These are phyloP conservation scores for Octopus bimaculoides DNA, from an alignment of 1,140 invertebrate species.

Conservation along the genomic window DNA sequence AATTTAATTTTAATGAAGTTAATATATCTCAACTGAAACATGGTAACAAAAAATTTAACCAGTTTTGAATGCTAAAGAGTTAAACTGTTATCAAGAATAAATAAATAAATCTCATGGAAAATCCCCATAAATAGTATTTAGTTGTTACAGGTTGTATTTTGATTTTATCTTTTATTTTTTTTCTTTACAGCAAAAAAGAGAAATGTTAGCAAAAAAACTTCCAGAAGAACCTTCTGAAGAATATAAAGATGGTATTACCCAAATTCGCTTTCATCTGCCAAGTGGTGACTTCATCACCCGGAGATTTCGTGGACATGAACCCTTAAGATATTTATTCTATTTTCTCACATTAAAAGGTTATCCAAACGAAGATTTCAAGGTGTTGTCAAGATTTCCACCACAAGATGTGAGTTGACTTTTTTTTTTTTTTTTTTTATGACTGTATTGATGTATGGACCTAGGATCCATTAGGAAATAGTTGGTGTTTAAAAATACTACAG, in stretches of 20 bases:
- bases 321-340: conserved; percentile 74
- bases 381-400: conserved; percentile 86
- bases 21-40: too few relatives aligned
- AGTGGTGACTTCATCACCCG: conserved; percentile 72
- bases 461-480: too few relatives aligned
- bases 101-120: too few relatives aligned
- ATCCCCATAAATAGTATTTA: too few relatives aligned
- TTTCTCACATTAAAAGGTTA: conserved; percentile 84
- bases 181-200: conserved; percentile 50
- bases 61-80: too few relatives aligned
- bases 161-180: conserved; percentile 8
- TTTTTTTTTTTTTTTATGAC: background rate
- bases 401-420: conserved; percentile 65
- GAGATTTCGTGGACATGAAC: conserved; percentile 69
- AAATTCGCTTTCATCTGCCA: conserved; percentile 76
- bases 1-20: too few relatives aligned
- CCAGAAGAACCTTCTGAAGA: conserved; percentile 65
- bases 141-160: background rate
- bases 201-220: conserved; percentile 58
- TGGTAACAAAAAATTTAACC: too few relatives aligned
- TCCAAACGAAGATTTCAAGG: conserved; percentile 83
- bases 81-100: too few relatives aligned
- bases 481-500: too few relatives aligned
- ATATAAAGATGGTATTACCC: conserved; percentile 64
- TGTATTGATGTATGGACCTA: too few relatives aligned